Base-by-base conservation (phyloP, 2,888 invertebrate genomes). In the Xylophagus ater region DNA sequence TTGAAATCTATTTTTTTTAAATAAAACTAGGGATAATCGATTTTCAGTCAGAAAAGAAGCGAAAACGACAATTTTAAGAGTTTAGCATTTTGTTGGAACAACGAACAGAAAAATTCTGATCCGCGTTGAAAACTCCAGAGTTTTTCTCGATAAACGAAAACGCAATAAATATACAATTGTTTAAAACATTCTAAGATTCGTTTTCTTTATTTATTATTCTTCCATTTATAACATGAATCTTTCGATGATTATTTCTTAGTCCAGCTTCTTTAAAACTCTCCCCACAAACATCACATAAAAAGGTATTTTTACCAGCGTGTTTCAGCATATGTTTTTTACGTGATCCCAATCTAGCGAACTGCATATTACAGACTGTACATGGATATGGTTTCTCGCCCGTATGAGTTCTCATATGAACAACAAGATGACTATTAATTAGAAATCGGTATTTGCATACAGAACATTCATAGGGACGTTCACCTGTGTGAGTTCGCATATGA, bases 141-240 rank as follows among this genome's bases (percentile, higher is more conserved):
- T 12, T 31, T 37, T 23, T 23, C 23, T 17, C 10, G 2, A 13
- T n/a, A 13, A 7, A 37, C 7, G 8, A 24, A 24, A 23, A 14
- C 21, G 23, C 37, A 30, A 37, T 15, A 30, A 13, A 37, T 9
- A 21, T 28, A 18, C n/a, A 31, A n/a, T 9, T 25, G 21, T 12
- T 14, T 30, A 18, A 30, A 30, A 31, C 30, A 17, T 17, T 24
- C 24, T 23, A 37, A 14, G 31, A 37, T 37, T 24, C 17, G 23
- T 17, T 18, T 18, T n/a, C 63, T 68, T 66, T 40, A 42, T 51
- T 47, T 55, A 63, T 17, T 69, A 46, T 4, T 8, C 17, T 15
- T 13, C 15, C 9, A 2, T 30, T 9, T 36, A 67, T 62, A 6
- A 48, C 44, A 38, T 69, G 52, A 36, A 56, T 30, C 18, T 45